Conservation (phyloP, 2,113 vertebrate genomes). For the Dascyllus trimaculatus region DNA sequence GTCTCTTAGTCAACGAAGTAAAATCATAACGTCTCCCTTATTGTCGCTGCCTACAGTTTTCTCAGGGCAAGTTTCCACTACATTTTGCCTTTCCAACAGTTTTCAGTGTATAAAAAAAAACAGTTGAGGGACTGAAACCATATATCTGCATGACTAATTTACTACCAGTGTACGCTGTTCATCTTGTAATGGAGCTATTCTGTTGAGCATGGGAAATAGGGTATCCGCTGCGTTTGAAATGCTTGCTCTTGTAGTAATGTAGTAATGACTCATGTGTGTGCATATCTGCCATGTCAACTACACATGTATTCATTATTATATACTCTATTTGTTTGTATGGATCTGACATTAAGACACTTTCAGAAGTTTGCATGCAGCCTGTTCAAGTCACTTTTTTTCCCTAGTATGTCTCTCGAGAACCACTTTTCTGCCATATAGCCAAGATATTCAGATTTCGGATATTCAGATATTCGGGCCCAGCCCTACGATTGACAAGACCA, state of each 20-base stretch:
- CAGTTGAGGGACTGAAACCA: not conserved
- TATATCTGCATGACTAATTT: conserved; percentile 50
- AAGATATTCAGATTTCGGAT: too few relatives aligned
- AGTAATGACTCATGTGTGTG: not conserved
- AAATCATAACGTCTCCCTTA: conserved; percentile 15
- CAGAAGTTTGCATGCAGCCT: not conserved
- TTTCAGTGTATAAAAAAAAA: conserved; percentile 7
- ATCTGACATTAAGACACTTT: not conserved
- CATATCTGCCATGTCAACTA: not conserved
- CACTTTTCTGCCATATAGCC: not conserved
- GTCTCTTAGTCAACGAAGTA: conserved; percentile 26
- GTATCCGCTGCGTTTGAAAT: not conserved
- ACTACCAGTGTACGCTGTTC: not conserved
- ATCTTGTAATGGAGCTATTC: conserved; percentile 30
- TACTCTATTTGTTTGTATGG: conserved; percentile 9
- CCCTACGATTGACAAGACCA: too few relatives aligned
- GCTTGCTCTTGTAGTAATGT: not conserved
- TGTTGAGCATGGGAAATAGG: not conserved
- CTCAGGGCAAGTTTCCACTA: conserved; percentile 22
- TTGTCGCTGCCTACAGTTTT: conserved; percentile 17
- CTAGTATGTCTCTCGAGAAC: too few relatives aligned
- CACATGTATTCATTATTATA: not conserved
- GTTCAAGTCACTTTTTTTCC: not conserved
- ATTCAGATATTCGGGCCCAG: too few relatives aligned
- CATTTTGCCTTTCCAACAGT: conserved; percentile 9